Conservation (phyloP, 2,113 vertebrate species). For the Labeo catla region DNA sequence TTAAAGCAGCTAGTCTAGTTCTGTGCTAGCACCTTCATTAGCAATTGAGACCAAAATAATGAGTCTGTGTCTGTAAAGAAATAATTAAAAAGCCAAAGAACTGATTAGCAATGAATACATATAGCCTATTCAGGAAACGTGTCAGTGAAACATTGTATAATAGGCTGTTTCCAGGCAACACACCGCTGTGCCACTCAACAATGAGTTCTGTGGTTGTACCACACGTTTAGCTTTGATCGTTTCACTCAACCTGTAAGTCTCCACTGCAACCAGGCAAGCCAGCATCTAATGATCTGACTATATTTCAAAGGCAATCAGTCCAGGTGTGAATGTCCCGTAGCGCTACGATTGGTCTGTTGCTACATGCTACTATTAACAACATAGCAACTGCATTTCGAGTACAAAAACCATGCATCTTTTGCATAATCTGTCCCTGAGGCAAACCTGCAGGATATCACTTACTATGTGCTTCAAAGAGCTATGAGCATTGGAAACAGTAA, state of each 20-base stretch:
- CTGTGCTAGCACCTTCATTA: conserved; percentile 40
- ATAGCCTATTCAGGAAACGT: conserved; percentile 30
- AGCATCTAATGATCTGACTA: not conserved
- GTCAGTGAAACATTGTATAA: conserved; percentile 38
- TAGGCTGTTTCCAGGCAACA: conserved; percentile 57
- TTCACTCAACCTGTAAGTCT: not conserved
- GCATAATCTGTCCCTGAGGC: conserved; percentile 14
- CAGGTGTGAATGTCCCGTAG: not conserved
- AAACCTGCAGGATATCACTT: conserved; percentile 26
- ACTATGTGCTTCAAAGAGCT: not conserved
- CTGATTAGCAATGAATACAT: conserved; percentile 46
- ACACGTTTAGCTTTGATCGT: not conserved
- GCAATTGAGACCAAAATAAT: conserved; percentile 44
- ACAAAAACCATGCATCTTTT: conserved; percentile 4
- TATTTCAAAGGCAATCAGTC: not conserved
- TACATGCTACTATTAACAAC: conserved; percentile 5
- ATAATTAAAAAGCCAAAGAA: conserved; percentile 46
- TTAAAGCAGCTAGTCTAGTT: conserved; percentile 24
- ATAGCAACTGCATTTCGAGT: not conserved
- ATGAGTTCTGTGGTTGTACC: conserved; percentile 26
- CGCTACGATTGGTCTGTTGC: not conserved
- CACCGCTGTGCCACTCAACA: conserved; percentile 6
- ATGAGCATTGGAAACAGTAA: conserved; percentile 1
- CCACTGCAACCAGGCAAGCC: not conserved
- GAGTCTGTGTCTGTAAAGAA: conserved; percentile 40